Base-by-base conservation (phyloP, 2,797 vertebrate species). In the Anableps anableps region DNA sequence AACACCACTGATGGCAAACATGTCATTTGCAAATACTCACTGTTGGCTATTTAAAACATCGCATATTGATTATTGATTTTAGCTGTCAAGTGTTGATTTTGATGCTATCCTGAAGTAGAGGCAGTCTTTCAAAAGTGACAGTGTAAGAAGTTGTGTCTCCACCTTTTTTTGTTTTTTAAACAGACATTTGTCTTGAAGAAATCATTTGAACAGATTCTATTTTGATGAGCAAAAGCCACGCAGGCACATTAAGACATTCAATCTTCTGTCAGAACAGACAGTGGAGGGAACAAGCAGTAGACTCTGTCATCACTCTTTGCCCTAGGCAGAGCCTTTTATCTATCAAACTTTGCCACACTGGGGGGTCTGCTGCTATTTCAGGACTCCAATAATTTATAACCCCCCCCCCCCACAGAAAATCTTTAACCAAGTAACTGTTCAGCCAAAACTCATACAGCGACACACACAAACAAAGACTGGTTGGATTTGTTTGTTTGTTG, bases 311-410 rank as follows among this genome's bases (percentile, higher is more conserved):
- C 88, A 86, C 91, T 74, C 90, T 84, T 70, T 84, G 90, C 89
- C 87, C 88, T 82, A 85, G 91, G 89, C 89, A 19, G 72, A 66
- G 88, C 31, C 85, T 93, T 93, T 93, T 70, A 93, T 92, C 88
- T 77, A 76, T 83, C 80, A 81, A 81, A 84, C 86, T 88, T 83
- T 80, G 74, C 84, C 85, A 3, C 91, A 74, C 76, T 75, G 0
- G 90, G 91, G 86, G 89, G 88, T 85, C 85, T 77, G 88, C 80
- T 90, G 89, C 90, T 93, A 93, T 93, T 93, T 92, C 75, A 74
- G 83, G 83, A 53, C 76, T 81, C 83, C 80, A 68, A 72, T 68
- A 53, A 80, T 48, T 72, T 66, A 70, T 70, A 81, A 74, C 70
- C 47, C 2, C 26, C 29, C 75, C 72, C 66, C 4, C 10, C 41